Evolutionary conservation across 1,140 invertebrate species (phyloP).

Genomic region (Vollenhovia emeryi): DNA sequence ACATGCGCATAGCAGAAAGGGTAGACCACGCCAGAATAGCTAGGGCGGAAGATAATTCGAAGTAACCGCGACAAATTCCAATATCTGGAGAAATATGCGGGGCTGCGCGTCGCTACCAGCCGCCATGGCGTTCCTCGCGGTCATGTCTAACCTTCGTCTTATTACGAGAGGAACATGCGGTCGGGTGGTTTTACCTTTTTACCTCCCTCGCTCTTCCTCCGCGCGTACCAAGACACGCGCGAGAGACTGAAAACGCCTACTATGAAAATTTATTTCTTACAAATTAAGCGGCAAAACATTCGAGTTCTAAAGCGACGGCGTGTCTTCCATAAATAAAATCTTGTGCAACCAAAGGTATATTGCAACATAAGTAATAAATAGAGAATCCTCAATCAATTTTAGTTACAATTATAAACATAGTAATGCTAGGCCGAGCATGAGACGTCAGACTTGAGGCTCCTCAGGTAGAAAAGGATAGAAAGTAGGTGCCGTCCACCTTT

Average conservation of each 20-base stretch:
- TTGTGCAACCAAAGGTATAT: background rate
- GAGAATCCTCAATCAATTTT: too few species aligned
- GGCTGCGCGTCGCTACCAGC: constrained; percentile 78
- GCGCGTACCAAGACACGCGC: constrained; percentile 3
- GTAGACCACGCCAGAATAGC: constrained; percentile 79
- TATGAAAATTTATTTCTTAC: constrained; percentile 3
- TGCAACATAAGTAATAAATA: constrained; percentile 5
- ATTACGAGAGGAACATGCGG: constrained; percentile 75
- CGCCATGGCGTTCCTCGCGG: constrained; percentile 81
- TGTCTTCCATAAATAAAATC: background rate
- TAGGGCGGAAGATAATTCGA: constrained; percentile 84
- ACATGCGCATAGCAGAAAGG: constrained; percentile 65
- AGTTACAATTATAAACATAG: too few species aligned
- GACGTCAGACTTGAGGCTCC: too few species aligned
- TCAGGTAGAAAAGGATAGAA: too few species aligned
- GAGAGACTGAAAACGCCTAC: background rate
- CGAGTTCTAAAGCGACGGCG: background rate
- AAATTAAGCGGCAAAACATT: background rate
- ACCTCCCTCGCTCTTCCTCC: background rate
- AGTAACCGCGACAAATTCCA: constrained; percentile 86
- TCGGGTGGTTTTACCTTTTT: constrained; percentile 66
- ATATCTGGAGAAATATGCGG: constrained; percentile 84
- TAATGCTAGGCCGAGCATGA: too few species aligned
- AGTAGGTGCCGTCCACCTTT: too few species aligned
- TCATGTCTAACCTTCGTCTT: constrained; percentile 82